Evolutionary conservation across 2,797 vertebrate species (phyloP), one percentile per base, ranked within the genome.

Genomic region (Gymnodraco acuticeps): DNA sequence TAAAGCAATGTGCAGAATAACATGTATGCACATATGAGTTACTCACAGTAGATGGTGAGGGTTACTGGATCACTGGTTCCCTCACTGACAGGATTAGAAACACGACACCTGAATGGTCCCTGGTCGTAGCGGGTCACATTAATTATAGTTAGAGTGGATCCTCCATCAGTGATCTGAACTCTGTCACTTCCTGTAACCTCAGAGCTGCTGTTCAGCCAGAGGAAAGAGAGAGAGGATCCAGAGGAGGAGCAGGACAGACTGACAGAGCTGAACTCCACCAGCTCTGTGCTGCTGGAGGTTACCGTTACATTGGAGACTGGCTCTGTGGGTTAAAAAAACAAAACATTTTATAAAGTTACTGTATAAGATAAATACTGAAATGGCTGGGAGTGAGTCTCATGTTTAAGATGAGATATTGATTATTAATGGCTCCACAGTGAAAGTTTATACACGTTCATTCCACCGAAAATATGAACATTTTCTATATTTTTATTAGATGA

Each of bases 21-120:
- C n/a, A n/a, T n/a, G n/a, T n/a, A n/a, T n/a, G n/a, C n/a, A n/a
- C n/a, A n/a, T n/a, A n/a, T n/a, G n/a, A n/a, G n/a, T n/a, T n/a
- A 20, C 20, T 20, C 20, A 20, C 20, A 20, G 20, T 20, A 20
- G 20, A 20, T n/a, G n/a, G n/a, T n/a, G n/a, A n/a, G n/a, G n/a
- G n/a, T 63, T 3, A 92, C 3, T 42, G 75, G 62, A 6, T 27
- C 64, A 17, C 91, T 92, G 54, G 15, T 74, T 23, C 8, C 6
- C 15, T 61, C 62, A 66, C 87, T 93, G 64, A 93, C 12, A 23
- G 17, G 31, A 43, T 92, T 95, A 13, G 14, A 72, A 17, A 83
- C 93, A 9, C 14, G 55, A 56, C 93, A 94, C 23, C 12, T 69
- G 8, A 38, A 38, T 0, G 7, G 33, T 38, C 33, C 33, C 33